A percentile compares a stretch with the other conserved stretches of the same genome.
phyloP scores from a whole-genome alignment of 2,888 invertebrate genomes.

The Sesia bembeciformis region DNA sequence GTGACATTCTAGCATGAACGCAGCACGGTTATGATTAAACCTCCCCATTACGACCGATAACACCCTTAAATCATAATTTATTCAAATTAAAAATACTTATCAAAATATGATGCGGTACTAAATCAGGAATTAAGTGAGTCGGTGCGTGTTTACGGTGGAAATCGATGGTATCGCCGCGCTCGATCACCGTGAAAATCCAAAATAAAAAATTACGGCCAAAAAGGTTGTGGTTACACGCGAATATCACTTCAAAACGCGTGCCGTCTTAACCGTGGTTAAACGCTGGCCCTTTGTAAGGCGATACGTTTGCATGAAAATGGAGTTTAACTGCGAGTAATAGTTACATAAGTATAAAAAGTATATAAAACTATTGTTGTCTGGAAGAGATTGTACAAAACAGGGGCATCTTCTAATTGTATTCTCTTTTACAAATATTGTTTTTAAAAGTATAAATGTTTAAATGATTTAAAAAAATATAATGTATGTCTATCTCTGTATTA shows the following conservation, averaged over 20 bases:
- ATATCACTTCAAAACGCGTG: constrained; percentile 50
- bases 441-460: too few species aligned
- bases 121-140: constrained; percentile 69
- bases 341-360: too few species aligned
- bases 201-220: constrained; percentile 29
- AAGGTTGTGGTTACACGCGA: constrained; percentile 46
- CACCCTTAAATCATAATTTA: constrained; percentile 71
- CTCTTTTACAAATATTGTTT: too few species aligned
- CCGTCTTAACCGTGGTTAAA: constrained; percentile 4
- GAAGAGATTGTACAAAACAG: too few species aligned
- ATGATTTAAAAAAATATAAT: too few species aligned
- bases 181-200: constrained; percentile 69
- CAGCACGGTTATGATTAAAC: constrained; percentile 53
- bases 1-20: constrained; percentile 43
- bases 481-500: too few species aligned
- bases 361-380: too few species aligned
- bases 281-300: too few species aligned
- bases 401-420: too few species aligned
- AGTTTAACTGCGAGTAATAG: too few species aligned
- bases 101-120: constrained; percentile 73
- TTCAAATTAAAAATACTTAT: constrained; percentile 76
- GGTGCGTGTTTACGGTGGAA: constrained; percentile 54
- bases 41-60: constrained; percentile 58
- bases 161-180: constrained; percentile 50
- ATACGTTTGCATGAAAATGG: too few species aligned